Evolutionary conservation across 2,113 vertebrate genomes (phyloP).

Genomic region (Anoura caudifer): DNA sequence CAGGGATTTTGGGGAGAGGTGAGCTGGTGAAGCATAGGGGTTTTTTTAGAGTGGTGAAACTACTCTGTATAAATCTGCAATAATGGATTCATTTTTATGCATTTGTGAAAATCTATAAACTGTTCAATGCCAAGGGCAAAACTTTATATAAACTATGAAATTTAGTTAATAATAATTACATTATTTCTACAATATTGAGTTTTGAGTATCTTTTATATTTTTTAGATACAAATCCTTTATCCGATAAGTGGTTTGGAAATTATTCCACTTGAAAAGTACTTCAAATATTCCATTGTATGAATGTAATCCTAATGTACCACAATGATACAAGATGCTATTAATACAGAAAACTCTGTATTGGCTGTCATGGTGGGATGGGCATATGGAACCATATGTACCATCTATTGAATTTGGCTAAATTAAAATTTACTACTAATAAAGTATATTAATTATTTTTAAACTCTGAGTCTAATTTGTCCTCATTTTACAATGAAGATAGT

Average conservation of each 20-base stretch:
- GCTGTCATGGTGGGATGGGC: not conserved
- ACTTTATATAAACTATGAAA: not conserved
- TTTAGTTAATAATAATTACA: not conserved
- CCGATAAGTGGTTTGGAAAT: not conserved
- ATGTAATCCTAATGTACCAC: not conserved
- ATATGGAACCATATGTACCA: not conserved
- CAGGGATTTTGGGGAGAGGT: not conserved
- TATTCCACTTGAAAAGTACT: not conserved
- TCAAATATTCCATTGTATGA: not conserved
- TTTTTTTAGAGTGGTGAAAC: not conserved
- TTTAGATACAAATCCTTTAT: not conserved
- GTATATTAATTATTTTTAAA: not conserved
- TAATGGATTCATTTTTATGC: not conserved
- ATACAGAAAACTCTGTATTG: not conserved
- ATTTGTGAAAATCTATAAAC: not conserved
- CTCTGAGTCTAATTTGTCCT: not conserved
- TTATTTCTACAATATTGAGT: not conserved
- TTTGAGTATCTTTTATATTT: not conserved
- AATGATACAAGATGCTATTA: not conserved
- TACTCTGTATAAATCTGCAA: not conserved
- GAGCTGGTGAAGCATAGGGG: not conserved
- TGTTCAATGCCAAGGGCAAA: not conserved
- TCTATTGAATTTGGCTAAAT: not conserved
- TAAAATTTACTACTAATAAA: not conserved
- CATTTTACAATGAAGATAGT: not conserved